Conservation (phyloP, 2,113 vertebrate genomes). For the Mixornis gularis region DNA sequence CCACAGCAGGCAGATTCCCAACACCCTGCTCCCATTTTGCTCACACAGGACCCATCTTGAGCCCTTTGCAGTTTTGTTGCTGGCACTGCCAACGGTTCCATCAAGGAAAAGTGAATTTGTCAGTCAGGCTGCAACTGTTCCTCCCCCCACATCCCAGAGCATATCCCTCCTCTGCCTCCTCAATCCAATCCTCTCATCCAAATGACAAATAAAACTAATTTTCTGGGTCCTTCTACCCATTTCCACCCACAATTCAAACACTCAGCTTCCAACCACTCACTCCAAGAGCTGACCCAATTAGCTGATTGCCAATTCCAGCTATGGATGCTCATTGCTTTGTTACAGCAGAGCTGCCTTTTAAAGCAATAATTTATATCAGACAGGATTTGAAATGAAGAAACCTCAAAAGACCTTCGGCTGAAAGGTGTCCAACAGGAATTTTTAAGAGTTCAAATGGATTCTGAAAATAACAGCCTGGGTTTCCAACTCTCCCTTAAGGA, state of each 20-base stretch:
- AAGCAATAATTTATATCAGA: constrained; percentile 16
- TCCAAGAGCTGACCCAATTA: constrained; percentile 56
- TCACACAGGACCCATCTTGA: not conserved
- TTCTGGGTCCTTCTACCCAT: constrained; percentile 15
- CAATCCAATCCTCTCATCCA: not conserved
- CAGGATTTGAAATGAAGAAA: constrained; percentile 15
- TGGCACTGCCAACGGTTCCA: not conserved
- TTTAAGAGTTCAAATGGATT: not conserved
- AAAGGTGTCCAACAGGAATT: constrained; percentile 24
- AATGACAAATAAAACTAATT: constrained; percentile 4
- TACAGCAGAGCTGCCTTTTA: constrained; percentile 9
- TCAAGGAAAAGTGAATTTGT: not conserved
- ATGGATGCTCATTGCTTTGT: constrained; percentile 13
- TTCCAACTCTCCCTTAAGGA: not conserved
- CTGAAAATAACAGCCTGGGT: not conserved
- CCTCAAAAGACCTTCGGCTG: constrained; percentile 26
- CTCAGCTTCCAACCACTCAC: not conserved
- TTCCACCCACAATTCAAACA: constrained; percentile 11
- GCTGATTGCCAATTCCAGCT: constrained; percentile 46
- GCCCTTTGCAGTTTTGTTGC: not conserved
- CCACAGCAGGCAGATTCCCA: not conserved
- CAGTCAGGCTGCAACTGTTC: not conserved
- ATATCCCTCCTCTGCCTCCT: not conserved
- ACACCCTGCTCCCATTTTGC: not conserved
- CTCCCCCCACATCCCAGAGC: not conserved